Conservation (phyloP, 2,113 vertebrate species). For the Serinus canaria region DNA sequence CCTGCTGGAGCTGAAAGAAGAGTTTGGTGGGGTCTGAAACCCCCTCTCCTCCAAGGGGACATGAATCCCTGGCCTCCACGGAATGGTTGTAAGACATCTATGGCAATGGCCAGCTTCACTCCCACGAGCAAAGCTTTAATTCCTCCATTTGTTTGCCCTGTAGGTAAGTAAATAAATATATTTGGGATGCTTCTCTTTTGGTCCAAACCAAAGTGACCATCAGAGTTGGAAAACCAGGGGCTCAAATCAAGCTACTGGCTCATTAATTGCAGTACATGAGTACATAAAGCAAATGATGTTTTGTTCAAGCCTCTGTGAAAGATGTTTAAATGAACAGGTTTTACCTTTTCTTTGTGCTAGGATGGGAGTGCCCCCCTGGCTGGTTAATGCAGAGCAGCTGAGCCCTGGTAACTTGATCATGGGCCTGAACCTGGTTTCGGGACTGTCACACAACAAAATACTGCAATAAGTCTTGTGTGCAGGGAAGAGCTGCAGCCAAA, state of each 20-base stretch:
- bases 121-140: background rate
- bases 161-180: background rate
- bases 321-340: background rate
- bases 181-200: background rate
- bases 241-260: background rate
- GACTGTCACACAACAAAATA: background rate
- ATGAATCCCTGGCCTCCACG: background rate
- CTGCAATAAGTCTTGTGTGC: fast-evolving
- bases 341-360: background rate
- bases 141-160: fast-evolving
- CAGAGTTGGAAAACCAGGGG: background rate
- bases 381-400: background rate
- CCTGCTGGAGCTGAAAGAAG: background rate
- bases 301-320: background rate
- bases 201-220: background rate
- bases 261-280: background rate
- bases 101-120: background rate
- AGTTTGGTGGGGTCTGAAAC: background rate
- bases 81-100: background rate
- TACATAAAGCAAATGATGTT: fast-evolving
- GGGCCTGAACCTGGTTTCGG: background rate
- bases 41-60: fast-evolving
- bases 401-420: background rate
- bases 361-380: background rate
- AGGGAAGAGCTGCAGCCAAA: background rate